Conservation (phyloP, 2,888 invertebrate species). For the Plagiodera versicolora region DNA sequence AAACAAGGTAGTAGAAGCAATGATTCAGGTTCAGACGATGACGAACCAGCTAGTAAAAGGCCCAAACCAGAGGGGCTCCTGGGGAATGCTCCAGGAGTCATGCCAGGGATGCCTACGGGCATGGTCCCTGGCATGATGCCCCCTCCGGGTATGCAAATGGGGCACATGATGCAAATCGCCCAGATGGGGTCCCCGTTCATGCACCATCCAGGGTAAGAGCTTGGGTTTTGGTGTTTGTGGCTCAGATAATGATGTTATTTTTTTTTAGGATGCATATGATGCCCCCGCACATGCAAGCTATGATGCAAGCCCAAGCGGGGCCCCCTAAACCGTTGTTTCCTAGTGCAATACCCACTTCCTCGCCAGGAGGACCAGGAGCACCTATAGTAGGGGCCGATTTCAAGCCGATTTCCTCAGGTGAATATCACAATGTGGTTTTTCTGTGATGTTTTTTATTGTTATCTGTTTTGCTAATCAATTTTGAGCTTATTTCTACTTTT, state of each 20-base stretch:
- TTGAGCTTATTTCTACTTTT: no score
- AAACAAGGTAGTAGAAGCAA: conserved; percentile 62
- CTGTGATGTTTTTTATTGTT: background rate
- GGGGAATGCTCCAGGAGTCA: conserved; percentile 64
- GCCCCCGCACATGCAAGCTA: conserved; percentile 53
- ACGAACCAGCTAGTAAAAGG: conserved; percentile 79
- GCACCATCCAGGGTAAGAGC: conserved; percentile 60
- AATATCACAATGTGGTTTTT: conserved; percentile 40
- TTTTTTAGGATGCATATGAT: conserved; percentile 60
- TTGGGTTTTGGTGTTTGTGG: conserved; percentile 12
- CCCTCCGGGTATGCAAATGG: conserved; percentile 61
- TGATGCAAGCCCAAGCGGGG: conserved; percentile 61
- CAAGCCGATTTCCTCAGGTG: conserved; percentile 63
- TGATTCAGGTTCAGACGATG: conserved; percentile 73
- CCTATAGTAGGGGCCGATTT: conserved; percentile 64
- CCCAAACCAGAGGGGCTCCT: conserved; percentile 70
- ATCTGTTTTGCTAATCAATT: no score
- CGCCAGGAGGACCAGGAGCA: conserved; percentile 55
- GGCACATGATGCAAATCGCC: conserved; percentile 66
- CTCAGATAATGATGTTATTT: conserved; percentile 4
- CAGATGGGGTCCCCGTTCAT: conserved; percentile 78
- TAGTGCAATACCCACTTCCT: conserved; percentile 68
- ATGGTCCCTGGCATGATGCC: conserved; percentile 70
- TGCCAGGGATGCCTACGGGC: conserved; percentile 60
- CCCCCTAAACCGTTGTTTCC: conserved; percentile 81